Conservation (phyloP, 2,797 vertebrate genomes). For the Cossypha caffra region DNA sequence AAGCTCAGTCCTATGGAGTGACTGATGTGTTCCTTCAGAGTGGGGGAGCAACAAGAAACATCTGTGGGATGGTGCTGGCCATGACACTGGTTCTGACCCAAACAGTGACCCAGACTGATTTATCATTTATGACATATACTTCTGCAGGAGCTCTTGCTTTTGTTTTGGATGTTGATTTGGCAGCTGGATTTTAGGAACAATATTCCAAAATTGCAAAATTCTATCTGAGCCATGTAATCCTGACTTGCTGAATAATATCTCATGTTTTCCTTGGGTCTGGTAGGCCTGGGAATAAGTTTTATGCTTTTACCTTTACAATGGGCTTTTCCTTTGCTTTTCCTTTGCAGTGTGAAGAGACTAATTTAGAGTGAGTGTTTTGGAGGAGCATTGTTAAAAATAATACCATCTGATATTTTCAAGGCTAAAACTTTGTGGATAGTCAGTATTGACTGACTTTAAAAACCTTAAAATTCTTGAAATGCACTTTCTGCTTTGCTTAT, state of each 20-base stretch:
- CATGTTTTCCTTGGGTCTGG: background rate
- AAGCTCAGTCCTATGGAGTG: background rate
- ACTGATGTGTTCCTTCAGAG: background rate
- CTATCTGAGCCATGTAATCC: background rate
- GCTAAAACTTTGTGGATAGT: background rate
- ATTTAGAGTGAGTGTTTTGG: background rate
- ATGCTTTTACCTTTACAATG: background rate
- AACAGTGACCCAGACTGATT: background rate
- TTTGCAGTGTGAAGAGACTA: background rate
- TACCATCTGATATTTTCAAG: background rate
- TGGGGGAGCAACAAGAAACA: background rate
- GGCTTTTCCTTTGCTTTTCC: background rate
- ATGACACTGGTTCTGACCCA: background rate
- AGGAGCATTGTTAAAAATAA: slow-evolving; percentile 8
- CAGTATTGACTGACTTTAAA: background rate
- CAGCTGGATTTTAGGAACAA: background rate
- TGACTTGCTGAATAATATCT: background rate
- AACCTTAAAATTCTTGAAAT: background rate
- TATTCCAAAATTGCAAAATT: background rate
- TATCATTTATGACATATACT: background rate
- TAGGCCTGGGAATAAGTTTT: background rate
- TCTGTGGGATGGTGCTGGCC: background rate
- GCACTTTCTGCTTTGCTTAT: background rate
- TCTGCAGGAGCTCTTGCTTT: background rate
- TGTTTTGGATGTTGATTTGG: background rate